These are phyloP conservation scores for Brachionus rubens DNA, from an alignment of 1,140 invertebrate genomes.

Conservation along the genomic window DNA sequence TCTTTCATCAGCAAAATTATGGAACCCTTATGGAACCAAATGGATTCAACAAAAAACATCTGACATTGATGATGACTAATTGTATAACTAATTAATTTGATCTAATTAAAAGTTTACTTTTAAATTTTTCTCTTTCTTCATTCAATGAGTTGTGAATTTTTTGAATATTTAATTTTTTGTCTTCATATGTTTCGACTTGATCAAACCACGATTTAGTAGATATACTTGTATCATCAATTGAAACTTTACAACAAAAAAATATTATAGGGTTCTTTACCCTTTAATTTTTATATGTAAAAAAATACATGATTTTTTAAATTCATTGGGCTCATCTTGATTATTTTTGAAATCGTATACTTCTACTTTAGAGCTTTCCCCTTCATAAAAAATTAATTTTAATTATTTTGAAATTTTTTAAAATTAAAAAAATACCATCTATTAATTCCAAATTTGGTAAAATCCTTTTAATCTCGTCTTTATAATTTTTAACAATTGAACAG, in stretches of 20 bases:
- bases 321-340: not conserved
- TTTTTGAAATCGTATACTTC: not conserved
- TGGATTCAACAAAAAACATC: not conserved
- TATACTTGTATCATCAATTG: not conserved
- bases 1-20: too few species aligned
- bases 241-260: not conserved
- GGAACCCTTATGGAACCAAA: too few species aligned
- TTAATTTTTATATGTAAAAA: not conserved
- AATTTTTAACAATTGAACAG: not conserved
- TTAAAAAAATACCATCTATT: slow-evolving; percentile 12
- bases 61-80: too few species aligned
- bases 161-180: not conserved
- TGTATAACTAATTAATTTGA: too few species aligned
- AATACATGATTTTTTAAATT: not conserved
- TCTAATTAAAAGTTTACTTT: too few species aligned
- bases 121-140: not conserved
- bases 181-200: not conserved
- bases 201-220: not conserved
- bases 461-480: not conserved
- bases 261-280: not conserved
- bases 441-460: slow-evolving; percentile 26
- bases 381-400: not conserved
- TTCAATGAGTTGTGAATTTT: not conserved
- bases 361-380: not conserved
- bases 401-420: not conserved